Evolutionary conservation across 92 coral and sea anemone genomes (phyloP).

Genomic region (Heteractis magnifica): DNA sequence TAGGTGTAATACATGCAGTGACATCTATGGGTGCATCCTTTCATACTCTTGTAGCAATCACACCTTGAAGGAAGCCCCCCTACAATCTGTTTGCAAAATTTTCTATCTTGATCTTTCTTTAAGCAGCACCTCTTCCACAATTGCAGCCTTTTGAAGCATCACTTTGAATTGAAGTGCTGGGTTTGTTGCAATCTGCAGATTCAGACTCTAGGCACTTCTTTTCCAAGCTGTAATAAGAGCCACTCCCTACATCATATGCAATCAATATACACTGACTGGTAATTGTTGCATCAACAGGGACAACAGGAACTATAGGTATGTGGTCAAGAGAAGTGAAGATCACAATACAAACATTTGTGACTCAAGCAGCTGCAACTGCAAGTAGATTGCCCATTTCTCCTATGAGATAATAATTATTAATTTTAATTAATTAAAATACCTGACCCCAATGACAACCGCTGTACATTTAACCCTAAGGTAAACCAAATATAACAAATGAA

Average conservation of each 20-base stretch:
- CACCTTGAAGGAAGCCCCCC: no score
- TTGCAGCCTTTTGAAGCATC: conserved; percentile 18
- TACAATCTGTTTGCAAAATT: conserved; percentile 38
- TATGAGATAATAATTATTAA: not conserved
- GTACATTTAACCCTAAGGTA: no score
- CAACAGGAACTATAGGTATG: conserved; percentile 47
- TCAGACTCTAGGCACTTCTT: not conserved
- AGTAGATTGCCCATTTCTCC: conserved; percentile 48
- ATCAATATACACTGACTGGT: conserved; percentile 32
- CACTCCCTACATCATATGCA: conserved; percentile 32
- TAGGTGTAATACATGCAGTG: conserved; percentile 18
- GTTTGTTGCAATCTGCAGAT: not conserved
- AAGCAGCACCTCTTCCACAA: conserved; percentile 53
- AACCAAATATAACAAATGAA: no score
- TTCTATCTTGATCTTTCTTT: conserved; percentile 40
- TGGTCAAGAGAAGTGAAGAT: conserved; percentile 36
- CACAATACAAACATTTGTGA: conserved; percentile 10
- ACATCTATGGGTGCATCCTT: no score
- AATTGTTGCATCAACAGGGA: conserved; percentile 35
- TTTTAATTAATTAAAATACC: not conserved
- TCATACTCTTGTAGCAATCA: no score
- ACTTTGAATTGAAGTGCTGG: not conserved
- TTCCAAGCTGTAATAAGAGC: conserved; percentile 21
- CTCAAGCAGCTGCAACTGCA: conserved; percentile 41
- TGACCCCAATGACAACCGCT: no score